phyloP scores from a whole-genome alignment of 2,888 invertebrate genomes.

The Nomada hirtipes region DNA sequence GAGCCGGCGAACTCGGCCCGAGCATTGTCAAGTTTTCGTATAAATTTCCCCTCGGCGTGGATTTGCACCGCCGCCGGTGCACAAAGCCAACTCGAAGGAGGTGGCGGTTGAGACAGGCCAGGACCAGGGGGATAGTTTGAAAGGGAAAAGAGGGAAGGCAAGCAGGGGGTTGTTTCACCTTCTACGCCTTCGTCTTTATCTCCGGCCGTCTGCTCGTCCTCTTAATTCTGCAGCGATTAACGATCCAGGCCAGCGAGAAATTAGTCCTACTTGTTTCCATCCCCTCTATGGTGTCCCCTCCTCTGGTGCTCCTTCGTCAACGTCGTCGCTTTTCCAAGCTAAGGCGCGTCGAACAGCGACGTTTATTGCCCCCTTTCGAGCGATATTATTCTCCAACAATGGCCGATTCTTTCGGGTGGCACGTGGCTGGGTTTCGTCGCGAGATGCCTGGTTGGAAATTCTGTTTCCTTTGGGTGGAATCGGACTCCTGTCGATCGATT shows the following conservation, averaged over 20 bases:
- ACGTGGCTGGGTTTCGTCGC: background rate
- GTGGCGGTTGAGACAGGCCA: conserved; percentile 44
- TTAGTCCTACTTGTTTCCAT: conserved; percentile 66
- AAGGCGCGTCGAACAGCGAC: background rate
- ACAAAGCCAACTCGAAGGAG: conserved; percentile 63
- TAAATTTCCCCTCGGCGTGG: conserved; percentile 78
- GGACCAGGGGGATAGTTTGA: conserved; percentile 10
- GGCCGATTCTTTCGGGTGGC: background rate
- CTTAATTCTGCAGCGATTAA: conserved; percentile 71
- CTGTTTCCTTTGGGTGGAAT: conserved; percentile 1
- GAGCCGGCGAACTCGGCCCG: conserved; percentile 53
- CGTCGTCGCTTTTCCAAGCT: conserved; percentile 6
- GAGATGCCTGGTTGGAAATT: conserved; percentile 4
- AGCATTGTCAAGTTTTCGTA: conserved; percentile 77
- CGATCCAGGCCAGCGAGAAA: conserved; percentile 65
- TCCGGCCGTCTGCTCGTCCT: conserved; percentile 60
- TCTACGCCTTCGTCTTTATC: conserved; percentile 56
- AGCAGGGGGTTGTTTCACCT: conserved; percentile 1
- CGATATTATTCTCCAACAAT: background rate
- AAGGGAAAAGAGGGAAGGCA: conserved; percentile 18
- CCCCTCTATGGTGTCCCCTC: conserved; percentile 11
- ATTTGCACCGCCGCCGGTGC: conserved; percentile 68
- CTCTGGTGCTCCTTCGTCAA: too few species aligned
- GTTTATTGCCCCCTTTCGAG: conserved; percentile 1
- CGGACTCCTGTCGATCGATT: background rate